Base-by-base conservation (phyloP, 2,888 invertebrate species). In the Colostygia pectinataria region DNA sequence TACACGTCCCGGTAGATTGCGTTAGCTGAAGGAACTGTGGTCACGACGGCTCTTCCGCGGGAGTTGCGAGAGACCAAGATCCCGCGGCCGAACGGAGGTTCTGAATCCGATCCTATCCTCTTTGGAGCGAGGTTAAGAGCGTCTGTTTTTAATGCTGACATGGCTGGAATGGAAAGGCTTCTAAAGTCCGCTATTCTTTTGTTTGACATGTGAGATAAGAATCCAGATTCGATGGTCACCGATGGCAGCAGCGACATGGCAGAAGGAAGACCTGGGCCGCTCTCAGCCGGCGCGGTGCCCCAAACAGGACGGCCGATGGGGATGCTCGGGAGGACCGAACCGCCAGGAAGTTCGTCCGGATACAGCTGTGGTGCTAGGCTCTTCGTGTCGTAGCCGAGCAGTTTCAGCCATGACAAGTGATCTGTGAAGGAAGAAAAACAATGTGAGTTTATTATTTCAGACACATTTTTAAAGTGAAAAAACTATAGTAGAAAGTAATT, bases 1-100 rank as follows among this genome's bases (percentile, higher is more conserved):
- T 97, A 97, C 1, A 98, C 97, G 79, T 98, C 97, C 23, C 95
- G 92, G 80, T 97, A 96, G 61, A 98, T 97, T 20, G 96, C 94
- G 75, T 97, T 97, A 0, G 97, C 97, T 0, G 96, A 95, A 0
- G 97, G 96, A 7, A 97, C 97, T 64, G 97, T 95, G 4, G 95
- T 95, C 1, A 97, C 94, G 13, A 96, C 94, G 23, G 97, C 96
- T 66, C 95, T 93, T 5, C 95, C 95, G 34, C 95, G 94, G 1
- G 92, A 90, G 33, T 95, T 95, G 41, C 96, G 91, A 0, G 97
- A 96, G 0, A 98, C 94, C 1, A 97, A 91, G 57, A 97, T 97
- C 23, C 96, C 95, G 70, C 94, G 93, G 23, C 97, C 97, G 67
- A 98, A 96, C 0, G 97, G 96, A 24, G 97, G 96, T 73, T 97